Conservation (phyloP, 2,888 invertebrate genomes). For the Chloroclystis v-ata region DNA sequence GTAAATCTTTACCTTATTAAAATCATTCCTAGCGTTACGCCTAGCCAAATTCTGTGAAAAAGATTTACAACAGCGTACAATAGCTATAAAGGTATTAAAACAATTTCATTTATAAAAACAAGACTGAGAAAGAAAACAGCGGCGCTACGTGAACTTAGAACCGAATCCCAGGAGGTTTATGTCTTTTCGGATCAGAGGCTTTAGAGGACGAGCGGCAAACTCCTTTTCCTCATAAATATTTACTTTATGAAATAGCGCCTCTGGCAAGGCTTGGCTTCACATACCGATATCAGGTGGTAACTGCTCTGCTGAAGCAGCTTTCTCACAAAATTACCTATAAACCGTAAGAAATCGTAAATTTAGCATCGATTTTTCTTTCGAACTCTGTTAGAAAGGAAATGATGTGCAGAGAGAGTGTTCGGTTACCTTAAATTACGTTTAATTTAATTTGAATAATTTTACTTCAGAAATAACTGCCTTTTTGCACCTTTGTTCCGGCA, state of each 20-base stretch:
- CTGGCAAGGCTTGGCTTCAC: conserved; percentile 59
- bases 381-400: no score
- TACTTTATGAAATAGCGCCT: conserved; percentile 75
- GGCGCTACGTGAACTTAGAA: conserved; percentile 69
- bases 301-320: conserved; percentile 48
- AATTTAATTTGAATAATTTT: background rate
- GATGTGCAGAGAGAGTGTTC: no score
- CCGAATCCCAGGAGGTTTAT: conserved; percentile 73
- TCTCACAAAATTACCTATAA: no score
- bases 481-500: conserved; percentile 6
- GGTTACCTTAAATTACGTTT: no score
- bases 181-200: conserved; percentile 75
- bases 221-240: conserved; percentile 75
- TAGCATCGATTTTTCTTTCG: no score
- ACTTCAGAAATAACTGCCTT: background rate
- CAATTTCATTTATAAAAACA: conserved; percentile 30
- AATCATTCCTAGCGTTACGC: no score
- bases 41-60: conserved; percentile 4
- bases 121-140: conserved; percentile 41
- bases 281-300: conserved; percentile 65
- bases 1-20: no score
- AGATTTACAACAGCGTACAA: conserved; percentile 28
- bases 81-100: conserved; percentile 30
- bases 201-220: conserved; percentile 65
- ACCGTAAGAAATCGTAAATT: no score